Base-by-base conservation (phyloP, 1,140 invertebrate species). In the Heliconius nattereri region DNA sequence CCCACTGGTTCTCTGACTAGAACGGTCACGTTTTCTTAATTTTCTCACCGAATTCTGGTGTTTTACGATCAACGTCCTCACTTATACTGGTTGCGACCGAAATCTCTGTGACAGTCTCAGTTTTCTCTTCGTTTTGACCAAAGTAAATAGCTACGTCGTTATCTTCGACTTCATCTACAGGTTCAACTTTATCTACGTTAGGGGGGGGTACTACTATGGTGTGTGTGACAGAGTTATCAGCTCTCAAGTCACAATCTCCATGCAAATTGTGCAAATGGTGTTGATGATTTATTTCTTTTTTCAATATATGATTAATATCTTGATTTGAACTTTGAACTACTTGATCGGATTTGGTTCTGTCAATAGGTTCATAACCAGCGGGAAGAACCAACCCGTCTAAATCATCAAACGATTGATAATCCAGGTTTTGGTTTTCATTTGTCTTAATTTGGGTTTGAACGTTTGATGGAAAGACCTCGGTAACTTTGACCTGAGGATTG, bases 101-200 rank as follows among this genome's bases (percentile, higher is more conserved):
- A 77, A 94, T 94, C 82, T 95, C 94, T 2, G 94, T 95, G 0
- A 94, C 91, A 0, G 91, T 83, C 57, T 94, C 94, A 37, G 71
- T 20, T 45, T 35, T 75, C 83, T 86, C 35, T 40, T 87, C 52
- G 16, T 83, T 81, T 23, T 91, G 86, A 40, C 93, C 95, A 81
- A 95, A 95, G 84, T 94, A 95, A 32, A 96, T 87, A 0, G 95
- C 95, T 2, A 96, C 95, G 76, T 95, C 95, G 75, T 95, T 95
- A 29, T 95, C 91, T 73, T 95, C 93, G 16, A 95, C 87, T 13
- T 95, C 90, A 23, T 92, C 88, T 9, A 90, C 84, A 49, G 85
- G 73, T 54, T 85, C 73, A 19, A 85, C 78, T 16, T 86, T 89
- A 0, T 88, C 86, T 16, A 90, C 79, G 60, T 82, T 85, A 0